phyloP scores from a whole-genome alignment of 2,888 invertebrate species.

The Trachelus iudaicus region DNA sequence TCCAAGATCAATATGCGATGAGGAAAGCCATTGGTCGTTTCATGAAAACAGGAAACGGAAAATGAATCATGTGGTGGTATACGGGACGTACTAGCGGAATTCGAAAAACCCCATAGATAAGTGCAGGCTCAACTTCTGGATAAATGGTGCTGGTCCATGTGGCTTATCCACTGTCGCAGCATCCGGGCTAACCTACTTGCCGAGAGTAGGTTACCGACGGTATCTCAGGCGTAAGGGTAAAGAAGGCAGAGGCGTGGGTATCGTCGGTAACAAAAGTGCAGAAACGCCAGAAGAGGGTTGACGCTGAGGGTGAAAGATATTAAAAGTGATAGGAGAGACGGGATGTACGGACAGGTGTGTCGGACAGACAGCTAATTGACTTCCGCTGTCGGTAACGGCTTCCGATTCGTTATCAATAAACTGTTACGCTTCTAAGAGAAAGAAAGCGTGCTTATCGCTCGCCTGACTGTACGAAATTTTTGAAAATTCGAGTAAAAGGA shows the following conservation, averaged over 20 bases:
- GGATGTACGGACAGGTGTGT: not conserved
- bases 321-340: not conserved
- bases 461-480: not conserved
- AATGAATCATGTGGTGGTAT: not conserved
- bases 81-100: not conserved
- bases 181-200: not conserved
- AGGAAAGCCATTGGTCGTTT: not conserved
- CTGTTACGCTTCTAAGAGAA: not conserved
- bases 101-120: not conserved
- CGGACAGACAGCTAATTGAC: not conserved
- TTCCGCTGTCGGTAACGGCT: not conserved
- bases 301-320: not conserved
- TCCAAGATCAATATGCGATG: not conserved
- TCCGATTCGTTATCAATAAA: not conserved
- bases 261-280: not conserved
- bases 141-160: not conserved
- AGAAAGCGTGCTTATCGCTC: not conserved
- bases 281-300: not conserved
- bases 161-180: not conserved
- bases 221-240: not conserved
- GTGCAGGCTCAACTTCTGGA: not conserved
- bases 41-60: not conserved
- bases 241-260: not conserved
- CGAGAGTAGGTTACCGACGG: not conserved
- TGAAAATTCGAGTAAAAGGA: constrained; percentile 4